Evolutionary conservation across 2,113 vertebrate genomes (phyloP), one percentile per base, ranked within the genome.

Genomic region (Mormoops blainvillei): DNA sequence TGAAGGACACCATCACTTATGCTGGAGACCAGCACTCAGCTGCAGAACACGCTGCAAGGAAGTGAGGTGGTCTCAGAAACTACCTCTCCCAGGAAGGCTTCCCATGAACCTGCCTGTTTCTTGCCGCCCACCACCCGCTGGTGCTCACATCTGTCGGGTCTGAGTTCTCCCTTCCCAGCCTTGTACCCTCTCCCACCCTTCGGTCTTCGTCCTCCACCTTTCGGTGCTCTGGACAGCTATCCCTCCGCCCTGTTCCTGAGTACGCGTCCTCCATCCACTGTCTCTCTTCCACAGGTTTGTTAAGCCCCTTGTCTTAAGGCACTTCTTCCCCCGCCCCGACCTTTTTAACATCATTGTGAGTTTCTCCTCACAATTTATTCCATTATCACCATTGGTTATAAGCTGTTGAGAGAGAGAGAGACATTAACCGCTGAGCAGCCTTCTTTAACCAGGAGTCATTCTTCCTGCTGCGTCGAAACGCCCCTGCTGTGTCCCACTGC

Each of bases 111-210:
- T 43, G 67, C 41, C 5, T 26, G 45, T 36, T 50, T 54, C 33
- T 38, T 33, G 73, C 41, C 2, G 19, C 78, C 54, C 28, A 5
- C 31, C 38, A 45, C 5, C 6, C 50, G 8, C 45, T 1, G 10
- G 19, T 2, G 0, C 33, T 45, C 68, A 16, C 0, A 14, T 24
- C 26, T 22, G 2, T 18, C 16, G 1, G 4, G 31, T 82, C 92
- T 15, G 36, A 28, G 22, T 31, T 3, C 31, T 36, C 12, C 38
- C 18, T 36, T 24, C 45, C 0, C 20, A 76, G 76, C 22, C 56
- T 45, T 6, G 0, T 7, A 3, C 8, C 9, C 38, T 50, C 19
- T 4, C 33, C 8, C n/a, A 22, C 1, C 24, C 11, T 9, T 4
- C 56, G 11, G 20, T 48, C 18, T 58, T 61, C 58, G 48, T 33